Evolutionary conservation across 2,113 vertebrate species (phyloP).

Genomic region (Sinosuthora webbiana): DNA sequence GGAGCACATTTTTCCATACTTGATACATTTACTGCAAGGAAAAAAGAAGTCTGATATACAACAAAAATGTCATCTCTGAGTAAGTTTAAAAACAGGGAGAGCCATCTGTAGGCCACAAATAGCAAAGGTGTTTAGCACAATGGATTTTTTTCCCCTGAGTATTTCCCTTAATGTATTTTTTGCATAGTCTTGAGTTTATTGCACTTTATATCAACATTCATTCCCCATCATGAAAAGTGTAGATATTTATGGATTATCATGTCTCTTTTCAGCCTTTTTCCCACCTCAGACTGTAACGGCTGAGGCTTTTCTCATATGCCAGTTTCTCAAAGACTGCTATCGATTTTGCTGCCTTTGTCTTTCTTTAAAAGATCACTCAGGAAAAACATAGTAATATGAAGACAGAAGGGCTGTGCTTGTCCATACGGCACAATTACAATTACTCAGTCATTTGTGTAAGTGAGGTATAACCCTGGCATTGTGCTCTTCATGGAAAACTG

Average conservation of each 20-base stretch:
- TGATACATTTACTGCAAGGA: background rate
- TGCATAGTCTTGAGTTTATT: background rate
- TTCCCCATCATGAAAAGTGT: background rate
- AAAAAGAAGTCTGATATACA: background rate
- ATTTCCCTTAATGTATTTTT: background rate
- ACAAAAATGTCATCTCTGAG: background rate
- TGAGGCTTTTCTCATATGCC: background rate
- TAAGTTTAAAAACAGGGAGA: conserved; percentile 7
- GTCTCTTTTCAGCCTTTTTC: background rate
- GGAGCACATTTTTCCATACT: background rate
- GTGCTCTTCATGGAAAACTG: background rate
- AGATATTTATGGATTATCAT: background rate
- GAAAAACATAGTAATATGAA: background rate
- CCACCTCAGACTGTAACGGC: background rate
- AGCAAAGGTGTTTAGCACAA: background rate
- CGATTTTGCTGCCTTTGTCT: background rate
- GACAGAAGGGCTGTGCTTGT: background rate
- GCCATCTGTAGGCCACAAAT: conserved; percentile 7
- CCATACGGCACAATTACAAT: background rate
- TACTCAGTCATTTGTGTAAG: background rate
- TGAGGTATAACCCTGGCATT: background rate
- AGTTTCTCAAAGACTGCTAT: background rate
- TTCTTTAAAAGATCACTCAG: conserved; percentile 15
- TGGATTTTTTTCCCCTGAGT: background rate
- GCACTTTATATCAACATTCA: background rate